Base-by-base conservation (phyloP, 2,113 vertebrate species). In the Syngnathoides biaculeatus region DNA sequence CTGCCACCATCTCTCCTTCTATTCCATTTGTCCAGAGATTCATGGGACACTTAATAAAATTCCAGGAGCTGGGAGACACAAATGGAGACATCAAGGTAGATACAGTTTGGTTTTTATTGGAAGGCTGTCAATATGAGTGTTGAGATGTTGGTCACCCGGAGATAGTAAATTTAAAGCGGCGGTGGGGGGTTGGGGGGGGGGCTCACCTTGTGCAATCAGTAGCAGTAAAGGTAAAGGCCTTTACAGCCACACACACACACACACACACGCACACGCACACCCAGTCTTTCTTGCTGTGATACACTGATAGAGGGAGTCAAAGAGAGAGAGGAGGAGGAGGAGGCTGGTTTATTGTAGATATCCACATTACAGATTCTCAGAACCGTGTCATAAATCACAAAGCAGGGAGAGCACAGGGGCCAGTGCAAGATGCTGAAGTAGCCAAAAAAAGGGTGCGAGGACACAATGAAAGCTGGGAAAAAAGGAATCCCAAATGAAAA, bases 131-230 rank as follows among this genome's bases (percentile, higher is more conserved):
- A 65, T 61, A 60, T 55, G 38, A 78, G 74, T 57, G 63, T 35
- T 65, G 42, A 24, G 61, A 22, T 47, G 52, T 45, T 13, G 6
- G 40, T 13, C 62, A 73, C 77, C 68, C 30, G 50, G 69, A 70
- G 83, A 80, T 68, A 62, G 78, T 84, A 79, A 87, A 86, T 80
- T 80, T 79, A 75, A 82, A 83, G 72, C 79, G n/a, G n/a, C n/a
- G n/a, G n/a, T n/a, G n/a, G n/a, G n/a, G n/a, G n/a, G n/a, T n/a
- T n/a, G n/a, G n/a, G n/a, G n/a, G n/a, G n/a, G n/a, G n/a, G 79
- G 80, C 73, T 82, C 50, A 59, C 75, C 71, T 80, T 22, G 22
- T 76, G 68, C 56, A 68, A 88, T 83, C 76, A 75, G 78, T 75
- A 61, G 73, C 69, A 72, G 67, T 75, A 84, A 87, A 84, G 81